These are phyloP conservation scores for Esox masquinongy DNA, from an alignment of 2,797 vertebrate species.

Conservation along the genomic window DNA sequence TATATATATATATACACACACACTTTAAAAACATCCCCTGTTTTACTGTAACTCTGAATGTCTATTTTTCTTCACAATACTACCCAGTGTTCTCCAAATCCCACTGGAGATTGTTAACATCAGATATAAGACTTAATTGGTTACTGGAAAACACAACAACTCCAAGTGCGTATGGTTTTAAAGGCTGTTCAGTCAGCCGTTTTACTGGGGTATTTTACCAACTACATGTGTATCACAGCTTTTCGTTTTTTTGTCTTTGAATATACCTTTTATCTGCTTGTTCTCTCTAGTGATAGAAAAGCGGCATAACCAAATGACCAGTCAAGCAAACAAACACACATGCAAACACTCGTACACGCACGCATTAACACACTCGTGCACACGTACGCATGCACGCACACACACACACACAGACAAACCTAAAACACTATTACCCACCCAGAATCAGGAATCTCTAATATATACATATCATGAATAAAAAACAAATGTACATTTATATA, in stretches of 20 bases:
- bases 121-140: constrained; percentile 21
- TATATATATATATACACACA: too few relatives aligned
- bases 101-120: neutral
- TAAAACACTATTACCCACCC: constrained; percentile 30
- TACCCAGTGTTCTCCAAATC: too few relatives aligned
- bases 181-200: constrained; percentile 60
- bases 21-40: neutral
- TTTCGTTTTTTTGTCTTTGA: constrained; percentile 66
- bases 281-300: constrained; percentile 56
- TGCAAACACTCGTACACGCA: neutral
- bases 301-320: constrained; percentile 73
- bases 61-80: neutral
- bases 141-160: neutral
- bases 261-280: constrained; percentile 38
- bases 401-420: constrained; percentile 57
- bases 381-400: neutral
- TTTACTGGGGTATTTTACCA: constrained; percentile 76
- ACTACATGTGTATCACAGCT: constrained; percentile 76
- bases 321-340: constrained; percentile 59
- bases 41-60: neutral
- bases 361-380: constrained; percentile 5
- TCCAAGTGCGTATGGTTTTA: constrained; percentile 44
- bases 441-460: constrained; percentile 65
- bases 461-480: constrained; percentile 66
- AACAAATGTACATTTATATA: constrained; percentile 55